These are phyloP conservation scores for Lasioglossum marginatum DNA, from an alignment of 2,888 invertebrate genomes.

Conservation along the genomic window DNA sequence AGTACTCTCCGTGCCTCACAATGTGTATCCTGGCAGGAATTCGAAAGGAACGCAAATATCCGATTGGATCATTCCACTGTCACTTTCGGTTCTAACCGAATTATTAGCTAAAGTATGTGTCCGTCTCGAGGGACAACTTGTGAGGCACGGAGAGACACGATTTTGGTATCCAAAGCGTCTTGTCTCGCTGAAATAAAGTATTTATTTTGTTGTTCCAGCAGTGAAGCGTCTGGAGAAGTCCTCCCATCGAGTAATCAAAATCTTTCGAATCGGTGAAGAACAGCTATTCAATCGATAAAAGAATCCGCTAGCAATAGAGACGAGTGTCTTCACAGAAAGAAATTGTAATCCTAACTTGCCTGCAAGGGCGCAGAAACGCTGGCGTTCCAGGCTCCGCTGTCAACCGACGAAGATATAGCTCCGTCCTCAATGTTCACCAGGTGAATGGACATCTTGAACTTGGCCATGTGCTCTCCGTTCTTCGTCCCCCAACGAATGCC, in stretches of 20 bases:
- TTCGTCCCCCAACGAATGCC: slow-evolving; percentile 74
- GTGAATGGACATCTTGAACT: slow-evolving; percentile 75
- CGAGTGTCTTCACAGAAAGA: neutral
- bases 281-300: no score
- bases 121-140: no score
- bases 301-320: neutral
- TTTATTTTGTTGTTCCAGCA: neutral
- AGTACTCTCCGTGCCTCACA: no score
- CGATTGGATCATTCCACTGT: no score
- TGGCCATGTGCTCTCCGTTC: slow-evolving; percentile 78
- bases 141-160: no score
- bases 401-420: slow-evolving; percentile 84
- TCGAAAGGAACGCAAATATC: no score
- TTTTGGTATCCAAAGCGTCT: no score
- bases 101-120: no score
- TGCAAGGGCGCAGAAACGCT: slow-evolving; percentile 89
- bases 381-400: slow-evolving; percentile 90
- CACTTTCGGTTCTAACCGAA: no score
- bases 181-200: neutral
- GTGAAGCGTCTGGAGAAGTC: neutral
- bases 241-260: no score
- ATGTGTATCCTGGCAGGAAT: no score
- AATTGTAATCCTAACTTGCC: slow-evolving; percentile 66
- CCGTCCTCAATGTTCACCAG: slow-evolving; percentile 89
- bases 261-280: no score